Evolutionary conservation across 2,888 invertebrate species (phyloP).

Genomic region (Polylopha cassiicola): DNA sequence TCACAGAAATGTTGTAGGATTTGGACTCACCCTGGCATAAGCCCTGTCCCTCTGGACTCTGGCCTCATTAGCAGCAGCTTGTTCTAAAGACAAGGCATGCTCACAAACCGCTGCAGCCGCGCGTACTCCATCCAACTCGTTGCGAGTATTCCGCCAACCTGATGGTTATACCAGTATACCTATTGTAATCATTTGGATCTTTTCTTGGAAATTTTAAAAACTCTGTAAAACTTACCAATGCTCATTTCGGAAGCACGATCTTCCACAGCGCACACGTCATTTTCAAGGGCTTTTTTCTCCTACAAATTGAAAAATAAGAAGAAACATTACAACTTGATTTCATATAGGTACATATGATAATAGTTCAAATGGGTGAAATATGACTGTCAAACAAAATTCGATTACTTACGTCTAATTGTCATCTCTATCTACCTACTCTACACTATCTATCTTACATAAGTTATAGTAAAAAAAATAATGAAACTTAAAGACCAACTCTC

Average conservation of each 20-base stretch:
- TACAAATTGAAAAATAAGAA: constrained; percentile 29
- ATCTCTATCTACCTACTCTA: too few species aligned
- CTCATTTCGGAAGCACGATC: constrained; percentile 64
- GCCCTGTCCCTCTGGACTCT: constrained; percentile 45
- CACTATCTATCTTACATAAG: too few species aligned
- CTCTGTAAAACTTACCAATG: constrained; percentile 42
- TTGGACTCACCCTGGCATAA: constrained; percentile 33
- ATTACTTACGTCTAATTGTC: too few species aligned
- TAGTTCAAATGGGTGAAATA: too few species aligned
- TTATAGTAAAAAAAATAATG: too few species aligned
- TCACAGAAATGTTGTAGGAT: too few species aligned
- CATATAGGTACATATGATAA: too few species aligned
- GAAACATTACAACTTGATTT: too few species aligned
- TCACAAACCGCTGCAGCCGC: constrained; percentile 39
- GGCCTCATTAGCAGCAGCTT: constrained; percentile 44
- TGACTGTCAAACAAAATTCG: too few species aligned
- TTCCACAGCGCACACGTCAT: constrained; percentile 59
- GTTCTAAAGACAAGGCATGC: constrained; percentile 48
- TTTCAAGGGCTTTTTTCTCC: constrained; percentile 66
- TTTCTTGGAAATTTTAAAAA: background rate
- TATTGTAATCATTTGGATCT: background rate
- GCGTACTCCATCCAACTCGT: constrained; percentile 54
- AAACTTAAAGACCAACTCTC: too few species aligned
- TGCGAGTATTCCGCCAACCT: constrained; percentile 67
- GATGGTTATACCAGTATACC: background rate